Evolutionary conservation across 1,140 invertebrate species (phyloP).

Genomic region (Rhyzopertha dominica): DNA sequence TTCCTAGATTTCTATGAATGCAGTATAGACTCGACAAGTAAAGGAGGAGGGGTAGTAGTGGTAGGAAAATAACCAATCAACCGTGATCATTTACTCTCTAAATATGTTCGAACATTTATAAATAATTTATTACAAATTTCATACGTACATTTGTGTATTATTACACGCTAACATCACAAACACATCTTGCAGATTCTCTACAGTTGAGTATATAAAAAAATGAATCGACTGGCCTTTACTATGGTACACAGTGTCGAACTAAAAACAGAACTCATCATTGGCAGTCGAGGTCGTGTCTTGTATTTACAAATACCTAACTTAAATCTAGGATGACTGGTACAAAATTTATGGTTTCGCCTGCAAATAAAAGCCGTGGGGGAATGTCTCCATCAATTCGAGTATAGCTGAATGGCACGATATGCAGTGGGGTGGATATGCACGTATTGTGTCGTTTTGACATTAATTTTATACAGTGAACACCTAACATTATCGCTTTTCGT

Average conservation of each 20-base stretch:
- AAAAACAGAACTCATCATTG: neutral
- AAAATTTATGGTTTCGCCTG: no score
- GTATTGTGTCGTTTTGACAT: constrained; percentile 12
- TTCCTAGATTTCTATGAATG: no score
- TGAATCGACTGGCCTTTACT: constrained; percentile 3
- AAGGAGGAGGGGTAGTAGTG: no score
- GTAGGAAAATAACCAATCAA: no score
- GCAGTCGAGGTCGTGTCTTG: no score
- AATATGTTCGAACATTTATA: constrained; percentile 23
- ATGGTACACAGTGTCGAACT: constrained; percentile 9
- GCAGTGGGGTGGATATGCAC: constrained; percentile 11
- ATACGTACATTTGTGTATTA: constrained; percentile 17
- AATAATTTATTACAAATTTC: constrained; percentile 27
- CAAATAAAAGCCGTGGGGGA: neutral
- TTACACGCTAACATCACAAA: constrained; percentile 22
- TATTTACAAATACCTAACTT: no score
- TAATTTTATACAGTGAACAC: constrained; percentile 20
- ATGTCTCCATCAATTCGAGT: constrained; percentile 7
- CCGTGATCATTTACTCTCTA: no score
- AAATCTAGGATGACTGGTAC: no score
- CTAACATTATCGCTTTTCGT: constrained; percentile 10
- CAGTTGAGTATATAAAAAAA: constrained; percentile 19
- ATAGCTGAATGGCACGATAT: constrained; percentile 16
- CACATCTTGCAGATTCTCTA: constrained; percentile 20
- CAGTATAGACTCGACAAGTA: no score